Evolutionary conservation across 1,140 invertebrate species (phyloP).

Genomic region (Mesaphorura yosii): DNA sequence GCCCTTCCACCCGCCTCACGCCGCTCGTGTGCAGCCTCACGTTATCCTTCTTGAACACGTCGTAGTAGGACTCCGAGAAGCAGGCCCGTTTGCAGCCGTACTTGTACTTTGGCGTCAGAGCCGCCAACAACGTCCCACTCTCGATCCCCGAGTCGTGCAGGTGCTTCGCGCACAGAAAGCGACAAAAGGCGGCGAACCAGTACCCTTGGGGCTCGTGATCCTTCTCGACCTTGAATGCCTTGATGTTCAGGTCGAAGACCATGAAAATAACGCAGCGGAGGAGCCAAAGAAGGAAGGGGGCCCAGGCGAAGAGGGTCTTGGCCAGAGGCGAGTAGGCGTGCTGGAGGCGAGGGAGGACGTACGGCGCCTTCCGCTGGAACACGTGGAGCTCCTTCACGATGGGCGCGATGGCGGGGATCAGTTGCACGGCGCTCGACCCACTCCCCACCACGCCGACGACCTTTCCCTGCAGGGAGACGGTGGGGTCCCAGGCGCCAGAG

Average conservation of each 20-base stretch:
- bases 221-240: neutral
- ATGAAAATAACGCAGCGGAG: neutral
- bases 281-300: neutral
- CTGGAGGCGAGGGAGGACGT: neutral
- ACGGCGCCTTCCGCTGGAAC: neutral
- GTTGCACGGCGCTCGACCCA: constrained; percentile 2
- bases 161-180: too few relatives aligned
- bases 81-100: neutral
- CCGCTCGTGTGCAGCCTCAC: neutral
- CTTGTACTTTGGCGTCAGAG: neutral
- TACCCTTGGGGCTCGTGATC: too few relatives aligned
- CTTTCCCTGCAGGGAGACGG: constrained; percentile 8
- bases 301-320: neutral
- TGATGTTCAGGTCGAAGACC: neutral
- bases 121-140: too few relatives aligned
- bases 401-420: neutral
- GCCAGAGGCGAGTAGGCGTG: neutral
- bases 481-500: constrained; percentile 9
- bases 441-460: constrained; percentile 15
- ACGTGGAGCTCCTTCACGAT: neutral
- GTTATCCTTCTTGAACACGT: neutral
- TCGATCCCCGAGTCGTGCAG: too few relatives aligned
- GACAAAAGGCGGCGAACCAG: too few relatives aligned
- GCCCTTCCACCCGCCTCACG: neutral
- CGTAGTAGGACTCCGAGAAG: neutral